Percentiles rank a stretch among this genome's conserved stretches.
Conservation (phyloP, 1,140 invertebrate genomes). For the Dinoponera quadriceps region DNA sequence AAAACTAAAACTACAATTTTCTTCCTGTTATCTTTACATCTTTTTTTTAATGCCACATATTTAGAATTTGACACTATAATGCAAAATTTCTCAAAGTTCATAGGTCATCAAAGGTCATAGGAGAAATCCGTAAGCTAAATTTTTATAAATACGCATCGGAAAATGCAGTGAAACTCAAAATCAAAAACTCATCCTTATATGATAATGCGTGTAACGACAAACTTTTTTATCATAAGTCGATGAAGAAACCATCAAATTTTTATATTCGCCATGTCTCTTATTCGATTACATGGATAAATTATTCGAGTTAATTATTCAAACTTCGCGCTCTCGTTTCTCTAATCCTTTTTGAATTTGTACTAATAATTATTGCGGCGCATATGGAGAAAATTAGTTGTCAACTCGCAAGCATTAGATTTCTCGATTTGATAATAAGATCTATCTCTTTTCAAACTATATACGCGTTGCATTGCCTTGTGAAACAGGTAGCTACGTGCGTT, state of each 20-base stretch:
- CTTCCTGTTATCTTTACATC: constrained; percentile 1
- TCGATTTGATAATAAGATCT: too few relatives aligned
- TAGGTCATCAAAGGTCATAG: too few relatives aligned
- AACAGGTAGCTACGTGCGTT: too few relatives aligned
- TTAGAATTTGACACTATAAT: not conserved
- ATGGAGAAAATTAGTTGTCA: constrained; percentile 27
- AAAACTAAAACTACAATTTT: not conserved
- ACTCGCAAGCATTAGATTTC: not conserved
- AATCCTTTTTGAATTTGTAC: not conserved
- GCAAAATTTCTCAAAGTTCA: not conserved
- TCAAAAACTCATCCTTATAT: not conserved
- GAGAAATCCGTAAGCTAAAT: not conserved
- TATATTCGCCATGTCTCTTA: not conserved
- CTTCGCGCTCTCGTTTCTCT: not conserved
- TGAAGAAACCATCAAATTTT: constrained; percentile 7
- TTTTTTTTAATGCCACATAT: not conserved
- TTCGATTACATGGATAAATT: not conserved
- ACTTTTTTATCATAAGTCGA: constrained; percentile 34
- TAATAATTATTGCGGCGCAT: not conserved
- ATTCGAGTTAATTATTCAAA: too few relatives aligned
- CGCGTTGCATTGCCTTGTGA: too few relatives aligned
- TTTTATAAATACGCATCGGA: not conserved
- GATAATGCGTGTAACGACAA: not conserved
- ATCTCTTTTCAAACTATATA: too few relatives aligned
- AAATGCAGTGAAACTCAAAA: not conserved